Conservation (phyloP, 2,888 invertebrate species). For the Netelia fuscicornis region DNA sequence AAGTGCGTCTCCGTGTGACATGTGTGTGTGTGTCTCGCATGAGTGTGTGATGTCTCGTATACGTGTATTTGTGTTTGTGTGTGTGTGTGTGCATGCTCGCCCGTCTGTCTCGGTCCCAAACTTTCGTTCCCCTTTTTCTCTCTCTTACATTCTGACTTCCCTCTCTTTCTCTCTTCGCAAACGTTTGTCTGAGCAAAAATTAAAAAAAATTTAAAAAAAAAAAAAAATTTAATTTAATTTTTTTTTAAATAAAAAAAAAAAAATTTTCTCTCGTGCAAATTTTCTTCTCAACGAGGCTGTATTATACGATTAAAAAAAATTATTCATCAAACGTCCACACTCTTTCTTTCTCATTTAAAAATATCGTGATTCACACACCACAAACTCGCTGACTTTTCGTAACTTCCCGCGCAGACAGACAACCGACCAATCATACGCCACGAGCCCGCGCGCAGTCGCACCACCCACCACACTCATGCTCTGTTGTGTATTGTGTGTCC, state of each 20-base stretch:
- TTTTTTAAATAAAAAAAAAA: neutral
- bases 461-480: slow-evolving; percentile 55
- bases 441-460: slow-evolving; percentile 60
- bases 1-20: slow-evolving; percentile 69
- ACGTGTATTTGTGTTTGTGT: too few relatives aligned
- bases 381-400: neutral
- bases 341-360: slow-evolving; percentile 60
- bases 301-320: too few relatives aligned
- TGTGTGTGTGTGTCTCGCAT: slow-evolving; percentile 47
- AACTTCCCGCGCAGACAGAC: neutral
- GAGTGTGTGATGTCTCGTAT: too few relatives aligned
- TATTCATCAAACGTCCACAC: slow-evolving; percentile 24
- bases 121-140: slow-evolving; percentile 42
- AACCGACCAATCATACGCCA: slow-evolving; percentile 44
- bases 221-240: neutral
- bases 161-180: neutral
- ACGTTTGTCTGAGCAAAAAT: neutral
- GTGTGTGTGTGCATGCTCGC: slow-evolving; percentile 59
- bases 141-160: slow-evolving; percentile 23
- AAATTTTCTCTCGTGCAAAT: slow-evolving; percentile 36
- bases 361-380: slow-evolving; percentile 24
- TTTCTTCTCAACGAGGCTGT: neutral
- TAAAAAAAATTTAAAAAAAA: too few relatives aligned
- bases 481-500: slow-evolving; percentile 67
- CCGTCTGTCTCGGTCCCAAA: slow-evolving; percentile 62